Conservation (phyloP, 2,113 vertebrate species). For the Alexandromys fortis region DNA sequence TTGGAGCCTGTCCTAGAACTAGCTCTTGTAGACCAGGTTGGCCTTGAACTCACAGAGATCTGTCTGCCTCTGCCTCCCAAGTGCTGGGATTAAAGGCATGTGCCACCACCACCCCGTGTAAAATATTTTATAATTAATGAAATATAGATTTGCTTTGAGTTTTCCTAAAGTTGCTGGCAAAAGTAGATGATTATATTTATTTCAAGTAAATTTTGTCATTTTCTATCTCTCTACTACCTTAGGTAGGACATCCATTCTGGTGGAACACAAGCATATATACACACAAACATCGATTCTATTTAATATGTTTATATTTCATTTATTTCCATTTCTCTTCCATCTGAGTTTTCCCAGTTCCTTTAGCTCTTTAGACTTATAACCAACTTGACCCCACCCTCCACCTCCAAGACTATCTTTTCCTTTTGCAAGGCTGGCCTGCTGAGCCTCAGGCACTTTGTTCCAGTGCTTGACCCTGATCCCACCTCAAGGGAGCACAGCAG, state of each 20-base stretch:
- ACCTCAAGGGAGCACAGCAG: background rate
- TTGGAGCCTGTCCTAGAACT: too few relatives aligned
- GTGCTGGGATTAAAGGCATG: too few relatives aligned
- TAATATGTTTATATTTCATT: background rate
- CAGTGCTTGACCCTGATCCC: background rate
- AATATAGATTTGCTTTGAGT: background rate
- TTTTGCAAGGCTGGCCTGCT: background rate
- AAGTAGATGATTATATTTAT: background rate
- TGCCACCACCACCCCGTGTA: background rate
- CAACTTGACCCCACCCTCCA: too few relatives aligned
- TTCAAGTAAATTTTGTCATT: background rate
- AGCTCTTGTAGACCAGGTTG: too few relatives aligned
- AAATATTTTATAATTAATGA: slow-evolving; percentile 18
- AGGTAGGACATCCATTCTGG: background rate
- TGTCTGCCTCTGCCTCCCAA: too few relatives aligned
- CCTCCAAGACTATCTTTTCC: background rate
- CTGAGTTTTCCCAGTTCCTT: background rate
- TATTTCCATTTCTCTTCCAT: background rate
- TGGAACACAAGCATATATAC: background rate
- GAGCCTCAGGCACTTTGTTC: background rate
- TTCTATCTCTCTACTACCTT: background rate
- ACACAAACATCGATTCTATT: background rate
- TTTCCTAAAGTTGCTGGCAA: slow-evolving; percentile 37
- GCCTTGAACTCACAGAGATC: too few relatives aligned
- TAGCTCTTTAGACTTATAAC: background rate